phyloP scores from a whole-genome alignment of 2,113 vertebrate species.

The Panurus biarmicus region DNA sequence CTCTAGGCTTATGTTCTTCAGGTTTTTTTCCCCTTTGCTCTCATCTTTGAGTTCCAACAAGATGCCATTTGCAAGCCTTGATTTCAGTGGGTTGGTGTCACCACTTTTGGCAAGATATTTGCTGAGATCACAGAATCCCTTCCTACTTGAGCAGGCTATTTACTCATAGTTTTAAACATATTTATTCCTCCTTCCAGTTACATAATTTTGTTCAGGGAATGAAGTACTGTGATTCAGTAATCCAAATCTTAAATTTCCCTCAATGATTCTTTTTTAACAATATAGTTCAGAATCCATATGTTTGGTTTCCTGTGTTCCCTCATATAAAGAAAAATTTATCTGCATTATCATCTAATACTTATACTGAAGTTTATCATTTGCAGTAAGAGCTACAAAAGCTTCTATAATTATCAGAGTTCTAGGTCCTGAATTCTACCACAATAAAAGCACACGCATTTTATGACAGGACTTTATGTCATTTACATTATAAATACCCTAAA shows the following conservation, averaged over 20 bases:
- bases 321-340: background rate
- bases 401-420: background rate
- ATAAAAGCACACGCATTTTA: background rate
- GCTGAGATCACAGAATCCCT: background rate
- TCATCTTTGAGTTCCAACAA: background rate
- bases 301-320: background rate
- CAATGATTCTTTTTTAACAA: background rate
- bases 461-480: background rate
- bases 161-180: background rate
- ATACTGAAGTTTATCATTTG: background rate
- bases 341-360: background rate
- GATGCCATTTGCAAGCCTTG: background rate
- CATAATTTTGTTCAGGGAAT: background rate
- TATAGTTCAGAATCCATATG: background rate
- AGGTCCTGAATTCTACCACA: background rate
- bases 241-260: background rate
- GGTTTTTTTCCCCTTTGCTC: background rate
- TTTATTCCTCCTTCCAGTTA: background rate
- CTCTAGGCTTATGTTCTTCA: background rate
- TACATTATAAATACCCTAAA: background rate
- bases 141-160: background rate
- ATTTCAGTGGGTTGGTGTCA: background rate
- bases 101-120: background rate
- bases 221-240: background rate
- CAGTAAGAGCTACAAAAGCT: background rate